Base-by-base conservation (phyloP, 2,888 invertebrate species). In the Drosophila heteroneura region DNA sequence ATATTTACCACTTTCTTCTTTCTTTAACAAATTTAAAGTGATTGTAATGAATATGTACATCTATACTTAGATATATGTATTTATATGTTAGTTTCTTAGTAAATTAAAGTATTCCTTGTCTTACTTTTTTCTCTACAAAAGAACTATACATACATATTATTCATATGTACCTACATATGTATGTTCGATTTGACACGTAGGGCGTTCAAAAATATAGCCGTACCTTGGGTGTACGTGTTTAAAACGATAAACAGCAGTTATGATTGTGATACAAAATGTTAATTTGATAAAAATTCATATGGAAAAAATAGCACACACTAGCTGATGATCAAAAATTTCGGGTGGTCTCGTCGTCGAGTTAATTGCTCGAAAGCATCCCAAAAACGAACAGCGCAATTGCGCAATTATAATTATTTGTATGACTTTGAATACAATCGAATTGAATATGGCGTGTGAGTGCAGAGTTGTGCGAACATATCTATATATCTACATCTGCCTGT, bases 211-310 rank as follows among this genome's bases (percentile, higher is more conserved):
- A 37, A 59, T 61, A 32, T 68, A 37, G 41, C 30, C 51, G 44
- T 62, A 54, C n/a, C 53, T 26, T 26, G 26, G n/a, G 41, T 54
- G 67, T 73, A 84, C 87, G 83, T 88, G 84, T 67, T 58, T 32
- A 26, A 61, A 49, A 39, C 22, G 30, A 61, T 28, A 62, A 47
- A 47, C 35, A 28, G 22, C 56, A 63, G 52, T 66, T 60, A 76
- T 58, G 51, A 39, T 41, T 74, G 52, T 74, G 62, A 66, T 61
- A 64, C 68, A 76, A 73, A 68, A 66, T 56, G 54, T 59, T 33
- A 49, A 56, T 62, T 12, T 65, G 70, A 70, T 74, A 14, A 78
- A 37, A 37, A 56, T 59, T n/a, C 30, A 58, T 53, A 41, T n/a
- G 30, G n/a, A 58, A n/a, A 9, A 35, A 62, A 19, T 35, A 28